A percentile compares a stretch with the other conserved stretches of the same genome.
Evolutionary conservation across 1,140 invertebrate genomes (phyloP).

Genomic region (Aphidius gifuensis): DNA sequence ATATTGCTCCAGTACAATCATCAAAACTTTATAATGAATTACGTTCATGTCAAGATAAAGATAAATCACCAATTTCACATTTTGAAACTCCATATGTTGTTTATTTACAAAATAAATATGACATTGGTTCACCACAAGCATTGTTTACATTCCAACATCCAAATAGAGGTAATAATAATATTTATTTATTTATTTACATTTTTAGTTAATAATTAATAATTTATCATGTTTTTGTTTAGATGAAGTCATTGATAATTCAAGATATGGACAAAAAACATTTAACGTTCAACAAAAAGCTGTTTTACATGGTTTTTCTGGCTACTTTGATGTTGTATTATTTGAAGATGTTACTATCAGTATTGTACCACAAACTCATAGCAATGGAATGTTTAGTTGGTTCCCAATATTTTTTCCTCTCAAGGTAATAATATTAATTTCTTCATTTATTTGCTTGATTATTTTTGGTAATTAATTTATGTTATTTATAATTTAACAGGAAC

Average conservation of each 20-base stretch:
- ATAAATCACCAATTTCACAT: slow-evolving; percentile 60
- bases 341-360: slow-evolving; percentile 86
- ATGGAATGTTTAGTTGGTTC: slow-evolving; percentile 96
- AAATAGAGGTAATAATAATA: slow-evolving; percentile 59
- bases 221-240: slow-evolving; percentile 40
- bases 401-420: slow-evolving; percentile 90
- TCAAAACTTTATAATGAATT: slow-evolving; percentile 75
- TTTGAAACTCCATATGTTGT: slow-evolving; percentile 93
- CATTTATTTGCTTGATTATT: background rate
- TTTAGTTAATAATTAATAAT: background rate
- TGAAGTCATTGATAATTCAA: slow-evolving; percentile 68
- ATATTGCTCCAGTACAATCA: slow-evolving; percentile 81
- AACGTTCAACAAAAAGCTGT: slow-evolving; percentile 69
- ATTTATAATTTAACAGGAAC: too few species aligned
- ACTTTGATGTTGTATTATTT: slow-evolving; percentile 87
- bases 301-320: slow-evolving; percentile 92
- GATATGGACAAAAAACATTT: slow-evolving; percentile 72
- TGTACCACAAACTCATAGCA: slow-evolving; percentile 80
- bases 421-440: slow-evolving; percentile 51
- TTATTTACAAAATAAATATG: slow-evolving; percentile 84
- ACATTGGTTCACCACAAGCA: slow-evolving; percentile 73
- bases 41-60: slow-evolving; percentile 57
- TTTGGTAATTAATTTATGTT: background rate
- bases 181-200: background rate
- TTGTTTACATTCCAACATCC: slow-evolving; percentile 91